These are phyloP conservation scores for Holocentrus rufus DNA, from an alignment of 2,797 vertebrate genomes.

Conservation along the genomic window DNA sequence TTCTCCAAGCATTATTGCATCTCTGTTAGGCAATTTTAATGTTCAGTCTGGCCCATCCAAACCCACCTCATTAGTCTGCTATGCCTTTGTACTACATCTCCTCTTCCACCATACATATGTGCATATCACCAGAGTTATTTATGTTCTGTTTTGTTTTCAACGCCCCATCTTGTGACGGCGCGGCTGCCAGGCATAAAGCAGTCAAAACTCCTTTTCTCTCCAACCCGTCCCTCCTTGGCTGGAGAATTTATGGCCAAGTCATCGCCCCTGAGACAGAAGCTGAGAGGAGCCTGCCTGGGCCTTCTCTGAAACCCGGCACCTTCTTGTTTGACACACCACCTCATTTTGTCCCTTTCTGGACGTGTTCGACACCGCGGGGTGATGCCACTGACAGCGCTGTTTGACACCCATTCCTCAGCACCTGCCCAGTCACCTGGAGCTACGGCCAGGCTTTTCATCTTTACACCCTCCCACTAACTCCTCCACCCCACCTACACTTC, in stretches of 20 bases:
- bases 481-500: constrained; percentile 46
- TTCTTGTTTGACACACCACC: constrained; percentile 53
- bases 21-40: constrained; percentile 46
- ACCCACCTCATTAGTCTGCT: constrained; percentile 56
- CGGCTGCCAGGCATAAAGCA: constrained; percentile 71
- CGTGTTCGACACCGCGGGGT: constrained; percentile 45
- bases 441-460: constrained; percentile 67
- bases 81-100: constrained; percentile 45
- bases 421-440: constrained; percentile 77
- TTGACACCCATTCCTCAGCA: constrained; percentile 68
- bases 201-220: constrained; percentile 63
- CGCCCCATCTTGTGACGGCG: constrained; percentile 69
- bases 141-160: constrained; percentile 77
- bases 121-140: constrained; percentile 75
- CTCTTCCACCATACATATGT: constrained; percentile 57
- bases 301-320: constrained; percentile 71
- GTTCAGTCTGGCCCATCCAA: constrained; percentile 51
- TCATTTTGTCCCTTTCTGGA: constrained; percentile 62
- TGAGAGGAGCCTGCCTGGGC: constrained; percentile 58
- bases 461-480: constrained; percentile 31
- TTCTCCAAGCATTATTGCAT: constrained; percentile 64
- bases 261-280: constrained; percentile 72
- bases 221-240: constrained; percentile 60
- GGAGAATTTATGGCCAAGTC: constrained; percentile 77
- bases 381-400: constrained; percentile 62